phyloP scores from a whole-genome alignment of 92 coral and sea anemone species.

The Nematostella vectensis region DNA sequence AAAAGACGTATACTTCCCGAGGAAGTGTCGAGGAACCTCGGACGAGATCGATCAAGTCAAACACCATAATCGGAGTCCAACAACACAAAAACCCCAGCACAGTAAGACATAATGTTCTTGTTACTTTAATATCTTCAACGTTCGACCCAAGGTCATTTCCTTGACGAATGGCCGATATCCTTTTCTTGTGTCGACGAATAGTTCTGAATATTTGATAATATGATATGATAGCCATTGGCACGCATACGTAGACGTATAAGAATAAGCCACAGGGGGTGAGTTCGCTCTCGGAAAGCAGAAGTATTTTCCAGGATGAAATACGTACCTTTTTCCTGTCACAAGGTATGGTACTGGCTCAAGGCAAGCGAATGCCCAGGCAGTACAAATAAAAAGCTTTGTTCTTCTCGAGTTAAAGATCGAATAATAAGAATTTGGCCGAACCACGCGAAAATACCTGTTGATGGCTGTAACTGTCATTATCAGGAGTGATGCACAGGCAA shows the following conservation, averaged over 20 bases:
- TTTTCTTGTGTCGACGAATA: conserved; percentile 30
- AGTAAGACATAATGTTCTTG: conserved; percentile 32
- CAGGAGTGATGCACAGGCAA: conserved; percentile 48
- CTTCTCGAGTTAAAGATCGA: conserved; percentile 28
- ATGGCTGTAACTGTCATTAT: conserved; percentile 55
- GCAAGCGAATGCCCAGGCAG: conserved; percentile 33
- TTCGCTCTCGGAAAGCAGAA: conserved; percentile 53
- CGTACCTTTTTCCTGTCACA: conserved; percentile 38
- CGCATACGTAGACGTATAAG: conserved; percentile 27
- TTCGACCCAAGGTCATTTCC: conserved; percentile 2
- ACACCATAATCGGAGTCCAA: conserved; percentile 32
- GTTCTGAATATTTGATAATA: conserved; percentile 39
- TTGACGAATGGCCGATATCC: neutral
- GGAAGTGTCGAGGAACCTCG: conserved; percentile 30
- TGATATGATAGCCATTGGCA: conserved; percentile 27
- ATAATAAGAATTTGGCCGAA: conserved; percentile 32
- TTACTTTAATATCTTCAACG: conserved; percentile 35
- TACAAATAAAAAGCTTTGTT: conserved; percentile 30
- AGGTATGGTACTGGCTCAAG: conserved; percentile 56
- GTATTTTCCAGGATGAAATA: conserved; percentile 56
- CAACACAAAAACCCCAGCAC: conserved; percentile 34
- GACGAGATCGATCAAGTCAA: conserved; percentile 34
- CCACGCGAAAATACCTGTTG: conserved; percentile 58
- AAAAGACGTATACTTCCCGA: conserved; percentile 49
- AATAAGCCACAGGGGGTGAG: conserved; percentile 23